Conservation (phyloP, 2,113 vertebrate species). For the Sceloporus undulatus region DNA sequence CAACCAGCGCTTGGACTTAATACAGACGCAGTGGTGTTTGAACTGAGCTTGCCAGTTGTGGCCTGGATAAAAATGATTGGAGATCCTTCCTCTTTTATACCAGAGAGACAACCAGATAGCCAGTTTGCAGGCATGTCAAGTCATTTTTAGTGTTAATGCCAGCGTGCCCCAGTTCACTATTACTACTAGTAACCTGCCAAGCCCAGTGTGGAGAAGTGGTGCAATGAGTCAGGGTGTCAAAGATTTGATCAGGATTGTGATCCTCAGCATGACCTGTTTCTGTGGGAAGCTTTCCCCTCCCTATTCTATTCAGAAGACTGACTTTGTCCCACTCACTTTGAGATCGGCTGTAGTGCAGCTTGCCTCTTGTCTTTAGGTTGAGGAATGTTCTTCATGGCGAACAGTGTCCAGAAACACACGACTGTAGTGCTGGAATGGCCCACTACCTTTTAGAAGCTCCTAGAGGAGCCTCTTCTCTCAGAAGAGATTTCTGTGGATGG, state of each 20-base stretch:
- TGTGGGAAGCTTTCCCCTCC: not conserved
- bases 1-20: not conserved
- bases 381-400: not conserved
- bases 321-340: not conserved
- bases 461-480: not conserved
- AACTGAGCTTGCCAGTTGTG: not conserved
- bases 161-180: not conserved
- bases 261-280: not conserved
- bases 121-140: not conserved
- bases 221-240: not conserved
- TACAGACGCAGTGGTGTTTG: not conserved
- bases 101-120: not conserved
- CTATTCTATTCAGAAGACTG: not conserved
- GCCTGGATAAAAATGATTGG: not conserved
- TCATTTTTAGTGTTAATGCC: not conserved
- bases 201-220: not conserved
- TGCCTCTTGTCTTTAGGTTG: not conserved
- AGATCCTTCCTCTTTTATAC: not conserved
- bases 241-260: not conserved
- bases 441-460: not conserved
- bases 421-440: not conserved
- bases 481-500: not conserved
- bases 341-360: not conserved
- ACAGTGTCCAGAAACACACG: not conserved
- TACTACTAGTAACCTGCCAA: not conserved